Percentiles rank a stretch among this genome's conserved stretches.
Conservation (phyloP, 2,797 vertebrate genomes). For the Coranthus polyacanthus region DNA sequence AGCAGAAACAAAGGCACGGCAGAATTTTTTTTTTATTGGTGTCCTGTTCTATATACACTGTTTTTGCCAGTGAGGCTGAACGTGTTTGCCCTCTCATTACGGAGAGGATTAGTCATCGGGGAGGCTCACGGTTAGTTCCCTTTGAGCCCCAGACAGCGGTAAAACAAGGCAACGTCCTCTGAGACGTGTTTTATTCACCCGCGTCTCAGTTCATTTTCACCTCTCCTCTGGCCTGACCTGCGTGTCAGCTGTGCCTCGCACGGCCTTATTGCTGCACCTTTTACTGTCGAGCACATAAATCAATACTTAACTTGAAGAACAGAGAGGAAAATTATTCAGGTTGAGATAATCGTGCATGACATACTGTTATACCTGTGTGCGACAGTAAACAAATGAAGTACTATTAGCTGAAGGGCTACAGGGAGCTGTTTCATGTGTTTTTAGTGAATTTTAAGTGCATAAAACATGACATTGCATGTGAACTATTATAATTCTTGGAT, state of each 20-base stretch:
- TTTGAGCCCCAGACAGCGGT: slow-evolving; percentile 34
- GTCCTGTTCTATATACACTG: neutral
- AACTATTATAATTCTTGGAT: slow-evolving; percentile 58
- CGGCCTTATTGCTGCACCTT: slow-evolving; percentile 50
- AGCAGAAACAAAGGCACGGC: neutral
- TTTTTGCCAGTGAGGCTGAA: slow-evolving; percentile 29
- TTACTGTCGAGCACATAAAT: slow-evolving; percentile 52
- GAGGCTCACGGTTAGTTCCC: slow-evolving; percentile 38
- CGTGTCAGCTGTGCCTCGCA: slow-evolving; percentile 53
- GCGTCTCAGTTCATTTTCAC: slow-evolving; percentile 76
- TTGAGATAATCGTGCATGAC: slow-evolving; percentile 17
- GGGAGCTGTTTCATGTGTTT: slow-evolving; percentile 28
- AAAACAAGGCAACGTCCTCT: slow-evolving; percentile 61
- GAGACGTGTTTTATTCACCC: slow-evolving; percentile 74
- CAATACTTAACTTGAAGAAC: slow-evolving; percentile 46
- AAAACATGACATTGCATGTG: neutral
- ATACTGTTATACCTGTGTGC: slow-evolving; percentile 5
- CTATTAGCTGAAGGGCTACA: neutral
- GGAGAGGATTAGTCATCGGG: slow-evolving; percentile 68
- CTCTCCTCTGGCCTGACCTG: slow-evolving; percentile 59
- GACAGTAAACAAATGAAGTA: slow-evolving; percentile 21
- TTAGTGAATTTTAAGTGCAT: slow-evolving; percentile 7
- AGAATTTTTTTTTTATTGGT: neutral
- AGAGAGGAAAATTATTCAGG: slow-evolving; percentile 19
- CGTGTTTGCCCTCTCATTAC: slow-evolving; percentile 51